A percentile compares a stretch with the other conserved stretches of the same genome.
Conservation (phyloP, 2,797 vertebrate species). For the Arvicola amphibius region DNA sequence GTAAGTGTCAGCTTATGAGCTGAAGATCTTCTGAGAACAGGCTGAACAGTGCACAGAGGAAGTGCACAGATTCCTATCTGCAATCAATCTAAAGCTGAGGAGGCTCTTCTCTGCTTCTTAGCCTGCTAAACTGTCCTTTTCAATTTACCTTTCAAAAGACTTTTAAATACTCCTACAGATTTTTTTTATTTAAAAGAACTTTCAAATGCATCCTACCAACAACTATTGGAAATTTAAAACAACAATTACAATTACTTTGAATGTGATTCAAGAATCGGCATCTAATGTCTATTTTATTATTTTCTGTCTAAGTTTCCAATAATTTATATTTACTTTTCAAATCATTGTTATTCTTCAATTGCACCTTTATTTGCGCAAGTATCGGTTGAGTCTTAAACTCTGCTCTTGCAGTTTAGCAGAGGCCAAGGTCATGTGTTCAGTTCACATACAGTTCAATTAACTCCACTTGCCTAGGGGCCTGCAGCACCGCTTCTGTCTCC, state of each 20-base stretch:
- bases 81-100: not conserved
- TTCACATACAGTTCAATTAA: not conserved
- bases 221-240: conserved; percentile 31
- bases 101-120: not conserved
- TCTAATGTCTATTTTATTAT: conserved; percentile 17
- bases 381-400: not conserved
- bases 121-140: not conserved
- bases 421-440: conserved; percentile 28
- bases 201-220: conserved; percentile 21
- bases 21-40: conserved; percentile 18
- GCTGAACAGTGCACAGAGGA: not conserved
- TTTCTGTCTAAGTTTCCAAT: conserved; percentile 1
- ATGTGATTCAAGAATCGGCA: not conserved
- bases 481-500: not conserved
- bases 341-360: conserved; percentile 11
- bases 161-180: conserved; percentile 22
- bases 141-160: conserved; percentile 55
- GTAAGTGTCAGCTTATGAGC: not conserved
- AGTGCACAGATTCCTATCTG: not conserved
- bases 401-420: not conserved
- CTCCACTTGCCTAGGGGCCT: not conserved
- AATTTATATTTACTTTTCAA: conserved; percentile 43
- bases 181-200: not conserved
- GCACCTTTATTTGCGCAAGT: conserved; percentile 12
- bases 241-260: not conserved